A percentile compares a stretch with the other conserved stretches of the same genome.
These are phyloP conservation scores for Montipora capitata DNA, from an alignment of 92 coral and sea anemone genomes.

Conservation along the genomic window DNA sequence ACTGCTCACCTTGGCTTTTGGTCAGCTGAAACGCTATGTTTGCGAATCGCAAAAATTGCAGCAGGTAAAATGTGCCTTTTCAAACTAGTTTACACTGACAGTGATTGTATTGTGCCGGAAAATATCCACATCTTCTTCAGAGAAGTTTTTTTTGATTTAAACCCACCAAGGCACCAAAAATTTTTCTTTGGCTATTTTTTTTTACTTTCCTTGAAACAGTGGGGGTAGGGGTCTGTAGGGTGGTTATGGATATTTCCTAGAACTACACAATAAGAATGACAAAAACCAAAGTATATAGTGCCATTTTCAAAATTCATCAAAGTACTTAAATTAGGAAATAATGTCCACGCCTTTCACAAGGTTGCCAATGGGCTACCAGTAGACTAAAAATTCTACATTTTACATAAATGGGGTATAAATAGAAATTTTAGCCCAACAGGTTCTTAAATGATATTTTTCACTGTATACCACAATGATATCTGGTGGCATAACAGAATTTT, in stretches of 20 bases:
- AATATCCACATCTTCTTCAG: slow-evolving; percentile 5
- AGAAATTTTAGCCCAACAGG: slow-evolving; percentile 20
- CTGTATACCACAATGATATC: slow-evolving; percentile 33
- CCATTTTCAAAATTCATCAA: slow-evolving; percentile 3
- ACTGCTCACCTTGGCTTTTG: slow-evolving; percentile 68
- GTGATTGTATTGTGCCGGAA: slow-evolving; percentile 5
- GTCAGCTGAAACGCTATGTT: slow-evolving; percentile 63
- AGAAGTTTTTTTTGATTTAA: background rate
- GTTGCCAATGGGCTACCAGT: slow-evolving; percentile 17
- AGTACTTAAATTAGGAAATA: slow-evolving; percentile 11
- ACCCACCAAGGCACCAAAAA: slow-evolving; percentile 31
- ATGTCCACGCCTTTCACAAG: slow-evolving; percentile 20
- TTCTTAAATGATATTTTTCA: slow-evolving; percentile 24
- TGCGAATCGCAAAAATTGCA: slow-evolving; percentile 31
- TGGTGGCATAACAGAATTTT: slow-evolving; percentile 28
- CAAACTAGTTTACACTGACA: slow-evolving; percentile 18
- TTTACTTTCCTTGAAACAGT: slow-evolving; percentile 34
- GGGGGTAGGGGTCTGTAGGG: slow-evolving; percentile 30
- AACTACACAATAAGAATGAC: background rate
- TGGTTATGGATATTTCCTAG: slow-evolving; percentile 23
- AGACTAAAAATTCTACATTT: background rate
- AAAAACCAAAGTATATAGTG: background rate
- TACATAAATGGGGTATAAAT: slow-evolving; percentile 11
- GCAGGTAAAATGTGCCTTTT: slow-evolving; percentile 37
- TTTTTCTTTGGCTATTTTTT: background rate